phyloP scores from a whole-genome alignment of 2,888 invertebrate genomes.

The Tiphia femorata region DNA sequence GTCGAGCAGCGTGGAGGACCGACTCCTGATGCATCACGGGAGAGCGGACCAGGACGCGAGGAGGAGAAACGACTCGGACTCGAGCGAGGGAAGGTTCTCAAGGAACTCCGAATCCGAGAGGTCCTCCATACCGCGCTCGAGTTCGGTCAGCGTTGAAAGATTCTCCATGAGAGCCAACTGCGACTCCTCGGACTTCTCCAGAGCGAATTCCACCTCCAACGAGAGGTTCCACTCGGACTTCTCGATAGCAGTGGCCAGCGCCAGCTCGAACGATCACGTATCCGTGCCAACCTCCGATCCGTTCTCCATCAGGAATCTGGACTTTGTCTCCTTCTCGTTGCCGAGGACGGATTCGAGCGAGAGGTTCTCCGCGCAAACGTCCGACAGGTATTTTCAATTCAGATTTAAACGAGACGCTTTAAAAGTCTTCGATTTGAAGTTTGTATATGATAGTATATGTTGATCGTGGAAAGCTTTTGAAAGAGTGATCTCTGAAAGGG shows the following conservation, averaged over 20 bases:
- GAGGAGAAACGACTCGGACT: constrained; percentile 58
- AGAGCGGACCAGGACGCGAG: constrained; percentile 24
- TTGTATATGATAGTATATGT: no score
- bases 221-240: constrained; percentile 67
- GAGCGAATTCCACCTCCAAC: constrained; percentile 65
- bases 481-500: no score
- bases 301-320: constrained; percentile 62
- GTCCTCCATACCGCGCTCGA: constrained; percentile 64
- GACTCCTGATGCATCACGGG: constrained; percentile 54
- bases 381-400: no score
- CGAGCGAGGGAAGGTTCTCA: constrained; percentile 59
- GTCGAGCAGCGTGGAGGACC: constrained; percentile 62
- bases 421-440: no score
- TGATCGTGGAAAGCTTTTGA: no score
- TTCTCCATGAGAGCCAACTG: constrained; percentile 66
- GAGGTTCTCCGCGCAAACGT: constrained; percentile 55
- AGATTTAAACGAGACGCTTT: no score
- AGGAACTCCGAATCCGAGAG: constrained; percentile 63
- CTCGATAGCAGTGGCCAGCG: constrained; percentile 64
- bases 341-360: constrained; percentile 57
- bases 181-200: constrained; percentile 65
- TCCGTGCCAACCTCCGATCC: constrained; percentile 65
- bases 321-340: constrained; percentile 59
- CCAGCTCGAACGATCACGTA: constrained; percentile 65
- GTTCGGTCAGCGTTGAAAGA: constrained; percentile 64